Evolutionary conservation across 2,113 vertebrate genomes (phyloP).

Genomic region (Micromys minutus): DNA sequence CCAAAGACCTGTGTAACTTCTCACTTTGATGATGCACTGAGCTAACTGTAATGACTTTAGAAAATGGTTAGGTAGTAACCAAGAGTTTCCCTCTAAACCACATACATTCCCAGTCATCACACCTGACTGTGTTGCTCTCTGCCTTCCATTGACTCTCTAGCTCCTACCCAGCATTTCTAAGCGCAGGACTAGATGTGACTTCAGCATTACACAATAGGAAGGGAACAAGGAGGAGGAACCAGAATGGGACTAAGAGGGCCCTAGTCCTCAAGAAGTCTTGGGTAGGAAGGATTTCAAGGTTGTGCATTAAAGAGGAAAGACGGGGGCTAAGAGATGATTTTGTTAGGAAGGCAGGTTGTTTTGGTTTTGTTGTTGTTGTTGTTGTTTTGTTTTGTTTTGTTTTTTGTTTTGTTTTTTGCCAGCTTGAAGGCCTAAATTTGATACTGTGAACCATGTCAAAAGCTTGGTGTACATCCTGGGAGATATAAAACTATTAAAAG

Average conservation of each 20-base stretch:
- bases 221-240: background rate
- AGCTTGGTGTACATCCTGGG: background rate
- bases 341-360: background rate
- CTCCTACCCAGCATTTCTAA: background rate
- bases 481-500: background rate
- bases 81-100: background rate
- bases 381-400: no score
- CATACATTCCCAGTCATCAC: background rate
- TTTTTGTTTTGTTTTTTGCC: no score
- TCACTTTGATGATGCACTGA: background rate
- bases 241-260: background rate
- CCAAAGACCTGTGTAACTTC: background rate
- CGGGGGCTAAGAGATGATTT: no score
- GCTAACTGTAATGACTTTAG: background rate
- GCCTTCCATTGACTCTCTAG: background rate
- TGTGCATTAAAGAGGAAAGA: background rate
- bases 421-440: background rate
- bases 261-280: background rate
- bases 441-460: background rate
- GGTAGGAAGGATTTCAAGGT: background rate
- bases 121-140: background rate
- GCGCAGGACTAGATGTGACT: background rate
- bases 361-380: no score
- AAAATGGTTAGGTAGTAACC: background rate
- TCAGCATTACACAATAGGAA: background rate